Conservation (phyloP, 1,140 invertebrate genomes). For the Drosophila punjabiensis region DNA sequence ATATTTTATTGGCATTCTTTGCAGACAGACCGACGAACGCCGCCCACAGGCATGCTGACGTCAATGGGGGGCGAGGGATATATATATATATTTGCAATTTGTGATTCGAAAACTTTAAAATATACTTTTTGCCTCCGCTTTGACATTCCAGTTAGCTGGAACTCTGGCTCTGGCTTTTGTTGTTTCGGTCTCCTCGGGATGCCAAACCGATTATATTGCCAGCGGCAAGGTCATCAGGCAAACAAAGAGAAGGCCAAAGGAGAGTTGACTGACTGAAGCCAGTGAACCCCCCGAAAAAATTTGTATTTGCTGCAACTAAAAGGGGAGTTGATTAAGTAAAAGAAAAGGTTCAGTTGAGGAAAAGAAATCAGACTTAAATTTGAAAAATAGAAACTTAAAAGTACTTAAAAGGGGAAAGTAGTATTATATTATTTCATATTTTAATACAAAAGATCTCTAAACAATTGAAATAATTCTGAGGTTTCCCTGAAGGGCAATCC, state of each 20-base stretch:
- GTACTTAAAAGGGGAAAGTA: neutral
- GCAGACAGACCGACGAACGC: constrained; percentile 3
- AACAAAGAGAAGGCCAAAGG: constrained; percentile 50
- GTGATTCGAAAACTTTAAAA: constrained; percentile 46
- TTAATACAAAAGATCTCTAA: too few relatives aligned
- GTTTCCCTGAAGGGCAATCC: neutral
- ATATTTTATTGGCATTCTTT: constrained; percentile 26
- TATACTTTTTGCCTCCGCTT: constrained; percentile 12
- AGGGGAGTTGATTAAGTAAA: constrained; percentile 21
- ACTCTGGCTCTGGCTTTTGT: constrained; percentile 14
- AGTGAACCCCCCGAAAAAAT: constrained; percentile 18
- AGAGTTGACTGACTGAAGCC: constrained; percentile 58
- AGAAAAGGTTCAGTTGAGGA: too few relatives aligned
- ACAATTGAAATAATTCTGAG: neutral
- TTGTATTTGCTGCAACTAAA: constrained; percentile 3
- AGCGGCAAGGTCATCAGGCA: constrained; percentile 56
- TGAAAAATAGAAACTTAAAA: neutral
- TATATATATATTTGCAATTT: constrained; percentile 24
- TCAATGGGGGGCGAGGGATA: constrained; percentile 27
- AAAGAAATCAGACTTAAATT: neutral
- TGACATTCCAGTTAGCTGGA: constrained; percentile 39
- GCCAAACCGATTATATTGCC: constrained; percentile 17
- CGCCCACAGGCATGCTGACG: constrained; percentile 32
- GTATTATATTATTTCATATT: neutral
- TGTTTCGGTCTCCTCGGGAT: constrained; percentile 15